Evolutionary conservation across 2,113 vertebrate genomes (phyloP), one percentile per base, ranked within the genome.

Genomic region (Austrofundulus limnaeus): DNA sequence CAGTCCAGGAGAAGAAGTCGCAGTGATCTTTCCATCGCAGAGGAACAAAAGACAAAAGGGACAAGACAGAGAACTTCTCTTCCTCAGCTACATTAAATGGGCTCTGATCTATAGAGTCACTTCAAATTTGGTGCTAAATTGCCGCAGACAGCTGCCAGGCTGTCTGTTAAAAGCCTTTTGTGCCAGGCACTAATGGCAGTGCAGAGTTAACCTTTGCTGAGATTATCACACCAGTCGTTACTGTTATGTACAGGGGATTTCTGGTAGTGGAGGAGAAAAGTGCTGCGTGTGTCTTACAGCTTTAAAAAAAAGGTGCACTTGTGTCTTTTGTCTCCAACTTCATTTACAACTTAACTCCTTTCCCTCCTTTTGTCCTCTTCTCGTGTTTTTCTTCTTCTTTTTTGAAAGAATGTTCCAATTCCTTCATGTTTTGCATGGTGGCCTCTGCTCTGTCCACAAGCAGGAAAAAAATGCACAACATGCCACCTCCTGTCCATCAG

Each of bases 221-320:
- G 84, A 88, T 89, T 78, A 89, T 86, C 79, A 89, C 83, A 84
- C 89, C 87, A 91, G 94, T 94, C 81, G 91, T 95, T 93, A 92
- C 91, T 87, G 89, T 90, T 92, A 90, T 87, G 90, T 91, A 87
- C 88, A 87, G 80, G 90, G 90, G 92, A 90, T 90, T 85, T 78
- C 24, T 57, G 54, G 55, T 17, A 43, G 87, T 65, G 89, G 86
- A 87, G 28, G 88, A 89, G 91, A 91, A 77, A 75, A 72, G 73
- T 69, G 50, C 70, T 24, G 67, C 39, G 62, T 41, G 61, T 48
- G 31, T 92, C 91, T 90, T 78, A 70, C 73, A 79, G 87, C 87
- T 87, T 42, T 2, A 34, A 34, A 28, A 28, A 91, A 72, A 65
- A 55, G 61, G 70, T 51, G 92, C 93, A 58, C 66, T 92, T 92